Evolutionary conservation across 2,888 invertebrate genomes (phyloP).

Genomic region (Synergus umbraculus): DNA sequence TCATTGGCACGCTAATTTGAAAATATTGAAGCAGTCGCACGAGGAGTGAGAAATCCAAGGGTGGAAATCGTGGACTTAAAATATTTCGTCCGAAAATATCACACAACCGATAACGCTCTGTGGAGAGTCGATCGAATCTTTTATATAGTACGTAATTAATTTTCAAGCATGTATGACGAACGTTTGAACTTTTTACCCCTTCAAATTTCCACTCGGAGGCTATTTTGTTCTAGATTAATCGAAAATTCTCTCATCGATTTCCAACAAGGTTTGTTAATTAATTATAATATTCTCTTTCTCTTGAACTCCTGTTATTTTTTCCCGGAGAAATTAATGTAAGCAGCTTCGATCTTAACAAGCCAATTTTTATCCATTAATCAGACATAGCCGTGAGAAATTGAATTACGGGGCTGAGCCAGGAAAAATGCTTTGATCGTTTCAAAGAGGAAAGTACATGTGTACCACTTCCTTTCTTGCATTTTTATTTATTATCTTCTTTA

Average conservation of each 20-base stretch:
- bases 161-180: slow-evolving; percentile 47
- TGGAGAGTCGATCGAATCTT: slow-evolving; percentile 51
- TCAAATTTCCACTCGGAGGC: neutral
- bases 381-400: slow-evolving; percentile 5
- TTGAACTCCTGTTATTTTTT: neutral
- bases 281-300: neutral
- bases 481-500: neutral
- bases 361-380: slow-evolving; percentile 40
- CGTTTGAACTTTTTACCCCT: slow-evolving; percentile 58
- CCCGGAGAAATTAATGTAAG: slow-evolving; percentile 13
- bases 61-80: slow-evolving; percentile 49
- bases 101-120: slow-evolving; percentile 60
- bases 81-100: slow-evolving; percentile 63
- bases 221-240: neutral
- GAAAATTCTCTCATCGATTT: slow-evolving; percentile 8
- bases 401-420: neutral
- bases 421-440: slow-evolving; percentile 5
- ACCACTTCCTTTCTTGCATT: neutral
- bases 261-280: slow-evolving; percentile 6
- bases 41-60: slow-evolving; percentile 45
- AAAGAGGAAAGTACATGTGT: neutral
- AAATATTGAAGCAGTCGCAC: slow-evolving; percentile 70
- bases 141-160: slow-evolving; percentile 56
- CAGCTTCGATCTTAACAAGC: slow-evolving; percentile 31
- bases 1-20: slow-evolving; percentile 74